Conservation (phyloP, 2,113 vertebrate species). For the Sapayoa aenigma region DNA sequence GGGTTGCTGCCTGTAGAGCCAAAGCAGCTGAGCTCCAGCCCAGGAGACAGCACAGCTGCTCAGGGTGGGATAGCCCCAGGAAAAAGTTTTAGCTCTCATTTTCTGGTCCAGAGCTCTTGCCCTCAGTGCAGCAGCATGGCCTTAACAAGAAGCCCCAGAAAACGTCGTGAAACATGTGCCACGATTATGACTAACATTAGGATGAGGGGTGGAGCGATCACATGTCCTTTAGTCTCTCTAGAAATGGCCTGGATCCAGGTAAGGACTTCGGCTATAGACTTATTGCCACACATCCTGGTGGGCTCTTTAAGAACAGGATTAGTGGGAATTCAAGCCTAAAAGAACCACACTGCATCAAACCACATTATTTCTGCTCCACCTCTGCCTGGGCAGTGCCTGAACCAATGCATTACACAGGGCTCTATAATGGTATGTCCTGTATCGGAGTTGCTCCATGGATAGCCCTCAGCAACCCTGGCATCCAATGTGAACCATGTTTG, state of each 20-base stretch:
- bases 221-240: not conserved
- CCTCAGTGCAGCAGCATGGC: not conserved
- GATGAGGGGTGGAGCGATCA: not conserved
- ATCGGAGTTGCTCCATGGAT: not conserved
- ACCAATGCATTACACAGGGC: accelerated
- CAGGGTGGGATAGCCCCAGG: not conserved
- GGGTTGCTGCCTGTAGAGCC: not conserved
- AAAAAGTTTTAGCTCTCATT: not conserved
- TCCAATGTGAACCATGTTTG: not conserved
- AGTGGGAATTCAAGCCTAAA: not conserved
- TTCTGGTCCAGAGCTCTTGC: not conserved
- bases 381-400: not conserved
- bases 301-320: not conserved
- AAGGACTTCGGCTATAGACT: not conserved
- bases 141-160: not conserved
- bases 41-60: not conserved
- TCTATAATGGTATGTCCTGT: not conserved
- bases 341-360: not conserved
- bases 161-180: not conserved
- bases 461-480: not conserved
- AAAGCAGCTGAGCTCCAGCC: not conserved
- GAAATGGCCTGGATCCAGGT: not conserved
- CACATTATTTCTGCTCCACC: not conserved
- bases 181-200: not conserved
- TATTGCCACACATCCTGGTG: not conserved